Evolutionary conservation across 2,888 invertebrate genomes (phyloP).

Genomic region (Mystacides longicornis): DNA sequence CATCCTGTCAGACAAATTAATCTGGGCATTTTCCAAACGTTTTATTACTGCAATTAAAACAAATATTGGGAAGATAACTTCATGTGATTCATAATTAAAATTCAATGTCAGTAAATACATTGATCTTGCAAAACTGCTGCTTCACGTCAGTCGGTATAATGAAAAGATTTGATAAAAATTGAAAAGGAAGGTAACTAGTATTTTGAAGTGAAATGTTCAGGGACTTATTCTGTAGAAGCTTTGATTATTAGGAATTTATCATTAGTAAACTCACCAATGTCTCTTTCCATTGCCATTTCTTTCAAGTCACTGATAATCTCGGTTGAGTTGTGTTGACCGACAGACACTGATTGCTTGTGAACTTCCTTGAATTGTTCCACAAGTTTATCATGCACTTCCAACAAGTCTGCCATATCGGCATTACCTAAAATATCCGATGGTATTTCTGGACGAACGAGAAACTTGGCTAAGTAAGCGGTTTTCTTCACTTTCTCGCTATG

Average conservation of each 20-base stretch:
- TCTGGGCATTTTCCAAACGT: constrained; percentile 45
- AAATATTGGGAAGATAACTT: too few relatives aligned
- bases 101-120: too few relatives aligned
- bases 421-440: constrained; percentile 69
- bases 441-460: constrained; percentile 52
- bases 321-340: constrained; percentile 58
- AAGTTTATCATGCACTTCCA: constrained; percentile 63
- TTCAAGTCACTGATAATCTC: constrained; percentile 80
- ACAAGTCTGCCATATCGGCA: constrained; percentile 61
- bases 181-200: too few relatives aligned
- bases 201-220: too few relatives aligned
- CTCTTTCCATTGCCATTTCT: constrained; percentile 80
- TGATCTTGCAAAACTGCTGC: background rate
- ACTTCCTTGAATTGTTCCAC: constrained; percentile 76
- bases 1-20: constrained; percentile 57
- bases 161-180: too few relatives aligned
- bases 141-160: too few relatives aligned
- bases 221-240: too few relatives aligned
- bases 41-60: constrained; percentile 38
- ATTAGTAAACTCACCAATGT: constrained; percentile 55
- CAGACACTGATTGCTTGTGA: constrained; percentile 61
- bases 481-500: constrained; percentile 69
- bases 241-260: too few relatives aligned
- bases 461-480: constrained; percentile 77
- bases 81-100: too few relatives aligned